Evolutionary conservation across 2,113 vertebrate species (phyloP), one percentile per base, ranked within the genome.

Genomic region (Candoia aspera): DNA sequence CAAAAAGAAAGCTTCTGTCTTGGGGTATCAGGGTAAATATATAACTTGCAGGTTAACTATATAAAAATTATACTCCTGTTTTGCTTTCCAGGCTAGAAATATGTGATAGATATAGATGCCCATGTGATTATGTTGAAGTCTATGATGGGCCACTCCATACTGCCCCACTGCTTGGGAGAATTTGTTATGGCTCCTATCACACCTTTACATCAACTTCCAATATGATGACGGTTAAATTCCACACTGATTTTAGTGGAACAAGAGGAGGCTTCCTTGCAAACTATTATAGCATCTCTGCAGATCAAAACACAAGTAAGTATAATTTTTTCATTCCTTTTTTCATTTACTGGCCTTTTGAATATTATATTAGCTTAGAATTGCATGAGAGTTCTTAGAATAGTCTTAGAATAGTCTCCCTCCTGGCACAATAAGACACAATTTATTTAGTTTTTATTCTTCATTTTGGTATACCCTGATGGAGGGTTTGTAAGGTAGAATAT

Each of bases 221-320:
- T 93, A 96, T 97, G 94, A 73, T 98, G 94, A 96, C 97, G 0
- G 1, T 98, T 21, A 93, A 73, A 54, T 98, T 98, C 0, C 0
- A 92, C 93, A 97, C 95, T 0, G 95, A 97, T 13, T 2, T 37
- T 54, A 94, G n/a, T 0, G 0, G 95, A 55, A 95, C 96, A 0
- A 90, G 17, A 49, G 93, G 46, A 33, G 97, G 97, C 0, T 97
- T 98, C 89, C 49, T 0, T 87, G 97, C 96, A 0, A 5, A 9
- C 1, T 97, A 96, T 90, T 73, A 96, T 24, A 94, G 96, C 2
- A 88, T 55, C 86, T 15, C 62, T 24, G 86, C 87, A 86, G 91
- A 95, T 26, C 73, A 91, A 17, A 96, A 29, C 91, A 96, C 95
- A 33, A 88, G 97, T 97, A 93, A 96, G 97, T 96, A 60, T 12